Conservation (phyloP, 2,113 vertebrate species). For the Chaetodon trifascialis region DNA sequence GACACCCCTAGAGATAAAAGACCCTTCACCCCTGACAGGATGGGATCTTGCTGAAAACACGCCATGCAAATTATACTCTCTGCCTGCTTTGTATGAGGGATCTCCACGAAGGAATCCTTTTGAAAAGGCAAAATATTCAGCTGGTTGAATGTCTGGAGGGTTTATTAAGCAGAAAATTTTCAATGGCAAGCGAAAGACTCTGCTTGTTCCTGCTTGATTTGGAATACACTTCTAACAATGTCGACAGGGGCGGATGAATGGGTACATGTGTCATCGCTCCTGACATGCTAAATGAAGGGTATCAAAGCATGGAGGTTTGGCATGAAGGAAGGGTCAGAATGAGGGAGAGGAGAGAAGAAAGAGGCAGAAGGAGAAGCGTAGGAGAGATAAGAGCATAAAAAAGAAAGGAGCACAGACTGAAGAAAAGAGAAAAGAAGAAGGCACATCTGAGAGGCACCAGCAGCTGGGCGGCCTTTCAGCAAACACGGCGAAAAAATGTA, state of each 20-base stretch:
- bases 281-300: constrained; percentile 79
- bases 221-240: constrained; percentile 62
- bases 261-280: constrained; percentile 71
- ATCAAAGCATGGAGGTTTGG: constrained; percentile 68
- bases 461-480: constrained; percentile 45
- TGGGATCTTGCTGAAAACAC: constrained; percentile 66
- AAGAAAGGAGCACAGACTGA: constrained; percentile 3
- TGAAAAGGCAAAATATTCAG: constrained; percentile 65
- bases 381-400: constrained; percentile 19
- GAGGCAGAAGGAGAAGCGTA: not conserved
- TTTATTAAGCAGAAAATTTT: constrained; percentile 70
- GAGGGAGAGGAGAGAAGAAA: constrained; percentile 31
- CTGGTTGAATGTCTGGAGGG: constrained; percentile 59
- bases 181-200: constrained; percentile 55
- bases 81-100: constrained; percentile 57
- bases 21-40: constrained; percentile 72
- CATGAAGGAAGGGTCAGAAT: constrained; percentile 42
- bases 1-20: constrained; percentile 72
- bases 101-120: constrained; percentile 62
- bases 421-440: constrained; percentile 27
- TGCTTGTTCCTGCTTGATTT: constrained; percentile 77
- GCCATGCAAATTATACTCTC: constrained; percentile 56
- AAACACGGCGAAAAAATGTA: constrained; percentile 20
- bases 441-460: constrained; percentile 2
- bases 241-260: constrained; percentile 60